Evolutionary conservation across 2,888 invertebrate species (phyloP), one percentile per base, ranked within the genome.

Genomic region (Liopterus haemorrhoidalis): DNA sequence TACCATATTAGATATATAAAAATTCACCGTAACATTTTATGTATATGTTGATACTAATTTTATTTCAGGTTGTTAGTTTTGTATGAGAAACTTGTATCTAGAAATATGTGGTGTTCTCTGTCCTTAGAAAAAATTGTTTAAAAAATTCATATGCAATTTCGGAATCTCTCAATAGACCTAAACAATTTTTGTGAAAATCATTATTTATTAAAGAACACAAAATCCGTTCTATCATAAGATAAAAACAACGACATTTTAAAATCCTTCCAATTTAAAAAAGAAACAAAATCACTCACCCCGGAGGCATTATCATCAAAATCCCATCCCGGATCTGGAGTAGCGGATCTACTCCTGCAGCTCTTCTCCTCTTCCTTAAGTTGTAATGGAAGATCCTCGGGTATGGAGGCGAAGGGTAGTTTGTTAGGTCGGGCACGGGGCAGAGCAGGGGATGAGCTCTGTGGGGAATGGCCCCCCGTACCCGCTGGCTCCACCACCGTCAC

Each of bases 361-460:
- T 54, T 48, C 18, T 52, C 50, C 19, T 54, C 48, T 8, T 53
- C 46, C 19, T 59, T 54, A 28, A 73, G 73, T 55, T 74, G 75
- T 25, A 70, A 55, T 9, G 69, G 65, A 48, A 67, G 67, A 54
- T 70, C 69, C 56, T 70, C 70, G n/a, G 69, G 70, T 42, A 70
- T 66, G 55, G 67, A 66, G 39, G 70, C 67, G 51, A 71, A 67
- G 9, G 63, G 64, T 48, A 64, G 32, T 39, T 46, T 49, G 25
- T 38, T 37, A 14, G 49, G 65, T 33, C 61, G 54, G n/a, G 61
- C 64, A 14, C 69, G 58, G 54, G 67, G 66, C 48, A 70, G 59
- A 22, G 68, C 50, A 52, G 64, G 39, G 51, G 60, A 44, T 53
- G 60, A 41, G 55, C 57, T 14, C 61, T 61, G 33, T 62, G 67